Evolutionary conservation across 2,113 vertebrate genomes (phyloP).

Genomic region (Coregonus clupeaformis): DNA sequence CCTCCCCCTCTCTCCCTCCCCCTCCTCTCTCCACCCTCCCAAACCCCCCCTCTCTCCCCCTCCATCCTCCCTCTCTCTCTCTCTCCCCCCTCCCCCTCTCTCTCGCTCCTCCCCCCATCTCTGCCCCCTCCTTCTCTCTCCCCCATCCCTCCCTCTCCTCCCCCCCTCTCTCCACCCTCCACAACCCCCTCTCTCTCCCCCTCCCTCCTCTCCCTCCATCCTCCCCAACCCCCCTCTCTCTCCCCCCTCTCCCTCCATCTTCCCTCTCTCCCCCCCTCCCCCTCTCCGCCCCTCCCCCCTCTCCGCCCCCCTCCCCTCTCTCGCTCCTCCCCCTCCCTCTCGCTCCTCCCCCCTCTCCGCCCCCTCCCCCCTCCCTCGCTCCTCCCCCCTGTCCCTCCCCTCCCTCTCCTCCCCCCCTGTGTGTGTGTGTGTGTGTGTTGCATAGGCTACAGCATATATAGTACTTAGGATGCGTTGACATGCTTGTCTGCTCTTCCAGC

Average conservation of each 20-base stretch:
- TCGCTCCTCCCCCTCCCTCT: too few relatives aligned
- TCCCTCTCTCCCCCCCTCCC: neutral
- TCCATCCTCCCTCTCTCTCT: too few relatives aligned
- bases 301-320: neutral
- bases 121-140: too few relatives aligned
- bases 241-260: neutral
- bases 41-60: neutral
- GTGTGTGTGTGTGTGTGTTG: too few relatives aligned
- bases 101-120: too few relatives aligned
- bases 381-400: neutral
- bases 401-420: too few relatives aligned
- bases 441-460: too few relatives aligned
- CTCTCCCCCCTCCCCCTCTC: neutral
- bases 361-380: neutral
- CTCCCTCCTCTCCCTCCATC: neutral
- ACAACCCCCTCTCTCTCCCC: too few relatives aligned
- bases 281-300: too few relatives aligned
- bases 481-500: too few relatives aligned
- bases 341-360: neutral
- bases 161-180: neutral
- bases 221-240: neutral
- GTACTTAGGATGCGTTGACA: too few relatives aligned
- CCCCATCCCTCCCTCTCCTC: neutral
- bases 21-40: neutral
- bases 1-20: neutral